A percentile compares a stretch with the other conserved stretches of the same genome.
phyloP scores from a whole-genome alignment of 2,113 vertebrate species.

The Trematocara zebra region DNA sequence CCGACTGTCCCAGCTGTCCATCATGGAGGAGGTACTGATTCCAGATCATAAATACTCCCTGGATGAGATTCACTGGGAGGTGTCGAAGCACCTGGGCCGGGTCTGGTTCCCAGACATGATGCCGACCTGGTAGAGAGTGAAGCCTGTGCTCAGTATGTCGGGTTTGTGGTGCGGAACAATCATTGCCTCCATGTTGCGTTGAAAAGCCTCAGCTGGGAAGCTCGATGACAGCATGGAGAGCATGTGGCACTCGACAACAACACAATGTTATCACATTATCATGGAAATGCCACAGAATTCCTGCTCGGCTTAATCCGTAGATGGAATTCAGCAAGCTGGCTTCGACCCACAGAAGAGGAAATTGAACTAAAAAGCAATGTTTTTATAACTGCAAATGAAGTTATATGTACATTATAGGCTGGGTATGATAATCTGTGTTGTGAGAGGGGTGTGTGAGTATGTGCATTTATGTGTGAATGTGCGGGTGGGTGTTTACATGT shows the following conservation, averaged over 20 bases:
- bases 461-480: neutral
- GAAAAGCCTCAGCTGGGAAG: neutral
- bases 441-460: neutral
- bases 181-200: neutral
- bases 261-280: neutral
- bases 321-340: neutral
- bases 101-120: constrained; percentile 99
- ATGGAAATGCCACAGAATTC: neutral
- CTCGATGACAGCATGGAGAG: neutral
- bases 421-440: neutral
- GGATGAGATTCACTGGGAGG: constrained; percentile 98
- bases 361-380: neutral
- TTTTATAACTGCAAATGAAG: constrained; percentile 23
- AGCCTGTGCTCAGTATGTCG: neutral
- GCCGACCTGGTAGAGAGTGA: constrained; percentile 87
- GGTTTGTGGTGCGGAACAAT: neutral
- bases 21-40: constrained; percentile 98
- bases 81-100: constrained; percentile 93
- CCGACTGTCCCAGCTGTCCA: constrained; percentile 90
- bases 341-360: neutral
- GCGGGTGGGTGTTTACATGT: neutral
- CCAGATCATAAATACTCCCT: constrained; percentile 92
- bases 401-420: neutral
- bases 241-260: neutral
- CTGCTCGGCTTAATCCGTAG: neutral